Base-by-base conservation (phyloP, 2,797 vertebrate genomes). In the Onychomys leucogaster region DNA sequence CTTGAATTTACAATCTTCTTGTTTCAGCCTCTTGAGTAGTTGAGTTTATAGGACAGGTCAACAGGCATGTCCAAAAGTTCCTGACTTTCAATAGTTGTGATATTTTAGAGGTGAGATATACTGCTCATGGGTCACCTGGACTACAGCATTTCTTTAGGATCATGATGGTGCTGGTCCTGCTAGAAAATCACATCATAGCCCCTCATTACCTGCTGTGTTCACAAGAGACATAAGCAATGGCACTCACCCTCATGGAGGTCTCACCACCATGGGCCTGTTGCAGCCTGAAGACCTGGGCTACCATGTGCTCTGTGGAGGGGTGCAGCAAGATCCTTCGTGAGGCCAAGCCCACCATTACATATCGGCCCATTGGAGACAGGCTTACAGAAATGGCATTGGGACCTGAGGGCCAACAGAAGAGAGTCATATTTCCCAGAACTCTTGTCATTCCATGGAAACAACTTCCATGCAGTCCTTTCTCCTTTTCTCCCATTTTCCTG, bases 281-380 rank as follows among this genome's bases (percentile, higher is more conserved):
- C 97, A 99, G 99, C 77, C 99, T 99, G 99, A 99, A 99, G 98
- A 99, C 99, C 98, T 99, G 99, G 71, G 99, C 99, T 97, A 99
- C 99, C 99, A 99, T 99, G 99, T 99, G 99, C 98, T 99, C 99
- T 11, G 99, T 99, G 98, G 99, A 99, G 85, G 99, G 99, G 95
- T 99, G 99, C 97, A 99, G 98, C 91, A 99, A 99, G 98, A 99
- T 99, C 91, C 99, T 99, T 49, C 99, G 99, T 12, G 99, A 99
- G 95, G 99, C 99, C 98, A 99, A 97, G 67, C 99, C 99, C 78
- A 99, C 99, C 99, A 99, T 99, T 41, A 99, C 99, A 0, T 99
- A 99, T 81, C 99, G 99, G 97, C 99, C 99, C 99, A 99, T 99
- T 0, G 99, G 99, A 84, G 99, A 99, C 97, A 99, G 97, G 98